Base-by-base conservation (phyloP, 2,888 invertebrate species). In the Euzetes globulus region DNA sequence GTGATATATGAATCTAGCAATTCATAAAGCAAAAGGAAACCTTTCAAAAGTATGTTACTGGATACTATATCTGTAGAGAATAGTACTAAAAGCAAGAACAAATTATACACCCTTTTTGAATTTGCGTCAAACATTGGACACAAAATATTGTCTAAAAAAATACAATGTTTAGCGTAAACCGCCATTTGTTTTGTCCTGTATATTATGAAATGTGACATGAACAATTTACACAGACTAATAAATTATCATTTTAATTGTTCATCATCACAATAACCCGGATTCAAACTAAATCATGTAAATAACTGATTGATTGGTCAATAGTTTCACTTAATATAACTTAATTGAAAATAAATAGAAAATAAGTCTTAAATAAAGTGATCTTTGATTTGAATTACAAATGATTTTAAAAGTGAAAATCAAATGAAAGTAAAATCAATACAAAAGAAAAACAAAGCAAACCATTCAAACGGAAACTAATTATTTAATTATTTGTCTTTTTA, bases 121-220 rank as follows among this genome's bases (percentile, higher is more conserved):
- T 9, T 41, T 4, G 41, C 7, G 11, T 41, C 33, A 41, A 41
- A 41, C 41, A 41, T 41, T 41, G 41, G 9, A 7, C 41, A 41
- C 41, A 41, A 41, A 41, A 41, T 41, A 41, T 52, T 52, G 25
- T 52, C 52, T 52, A 19, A 52, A 52, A 52, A 52, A 25, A 52
- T 52, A 6, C 19, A 52, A 52, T 22, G 25, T 52, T 25, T 52
- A 25, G 19, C 25, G 52, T 7, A 63, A 63, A 63, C 63, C 63
- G 63, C 63, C 63, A 63, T 63, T 63, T 63, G 63, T 63, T 33
- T 63, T 63, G 63, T 63, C 33, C 22, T 27, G 22, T 63, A 63
- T 63, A 27, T 63, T 22, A n/a, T 52, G n/a, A 55, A 22, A 41
- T 41, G 41, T 55, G 55, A 50, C 19, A 50, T 19, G 50, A 41